phyloP scores from a whole-genome alignment of 2,797 vertebrate genomes.

The Hyperoplus immaculatus region DNA sequence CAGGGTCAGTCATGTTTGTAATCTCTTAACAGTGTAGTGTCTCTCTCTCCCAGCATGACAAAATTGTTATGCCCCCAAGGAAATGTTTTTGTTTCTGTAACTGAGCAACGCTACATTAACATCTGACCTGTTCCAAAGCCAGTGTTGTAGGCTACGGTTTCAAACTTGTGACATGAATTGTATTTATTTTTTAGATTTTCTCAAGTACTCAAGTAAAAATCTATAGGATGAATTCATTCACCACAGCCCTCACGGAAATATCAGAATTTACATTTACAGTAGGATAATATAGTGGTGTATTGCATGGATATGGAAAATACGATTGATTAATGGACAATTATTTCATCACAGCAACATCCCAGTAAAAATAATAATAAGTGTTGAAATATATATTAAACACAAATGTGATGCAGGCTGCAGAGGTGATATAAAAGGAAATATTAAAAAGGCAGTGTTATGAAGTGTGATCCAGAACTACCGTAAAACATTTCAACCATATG shows the following conservation, averaged over 20 bases:
- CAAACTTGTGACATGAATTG: background rate
- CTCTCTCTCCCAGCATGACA: background rate
- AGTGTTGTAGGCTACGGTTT: background rate
- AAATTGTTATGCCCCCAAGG: background rate
- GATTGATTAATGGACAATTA: background rate
- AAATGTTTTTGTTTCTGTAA: background rate
- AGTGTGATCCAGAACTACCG: conserved; percentile 3
- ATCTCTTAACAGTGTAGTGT: background rate
- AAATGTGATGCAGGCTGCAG: background rate
- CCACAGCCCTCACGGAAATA: too few relatives aligned
- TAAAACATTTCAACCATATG: conserved; percentile 13
- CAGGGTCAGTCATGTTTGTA: background rate
- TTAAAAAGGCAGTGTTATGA: background rate
- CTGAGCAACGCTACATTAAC: background rate
- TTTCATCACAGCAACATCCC: background rate
- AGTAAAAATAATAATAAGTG: background rate
- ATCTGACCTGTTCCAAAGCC: background rate
- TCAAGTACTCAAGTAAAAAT: too few relatives aligned
- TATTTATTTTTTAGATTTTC: background rate
- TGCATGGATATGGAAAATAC: too few relatives aligned
- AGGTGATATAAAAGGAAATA: background rate
- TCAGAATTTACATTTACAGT: background rate
- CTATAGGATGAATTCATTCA: too few relatives aligned
- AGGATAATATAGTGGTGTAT: background rate
- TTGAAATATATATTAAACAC: background rate